phyloP scores from a whole-genome alignment of 2,113 vertebrate species.

The Dermatemys mawii region DNA sequence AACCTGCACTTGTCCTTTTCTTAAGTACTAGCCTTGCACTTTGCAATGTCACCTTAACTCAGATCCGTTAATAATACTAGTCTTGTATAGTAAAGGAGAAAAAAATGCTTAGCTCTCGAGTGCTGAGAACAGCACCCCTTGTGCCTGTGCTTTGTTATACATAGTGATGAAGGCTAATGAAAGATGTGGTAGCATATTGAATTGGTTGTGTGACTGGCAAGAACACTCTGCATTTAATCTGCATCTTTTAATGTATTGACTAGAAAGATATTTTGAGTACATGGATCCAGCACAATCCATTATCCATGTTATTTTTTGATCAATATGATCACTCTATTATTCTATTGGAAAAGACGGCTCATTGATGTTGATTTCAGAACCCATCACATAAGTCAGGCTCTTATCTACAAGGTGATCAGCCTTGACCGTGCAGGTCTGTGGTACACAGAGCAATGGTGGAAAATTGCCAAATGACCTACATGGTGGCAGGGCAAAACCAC shows the following conservation, averaged over 20 bases:
- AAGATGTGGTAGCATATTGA: not conserved
- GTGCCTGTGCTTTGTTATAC: not conserved
- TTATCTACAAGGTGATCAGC: not conserved
- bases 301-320: not conserved
- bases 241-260: not conserved
- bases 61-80: not conserved
- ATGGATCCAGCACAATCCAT: not conserved
- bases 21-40: not conserved
- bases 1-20: not conserved
- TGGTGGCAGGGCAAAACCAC: not conserved
- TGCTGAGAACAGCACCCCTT: not conserved
- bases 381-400: not conserved
- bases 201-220: not conserved
- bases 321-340: not conserved
- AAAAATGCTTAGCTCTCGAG: not conserved
- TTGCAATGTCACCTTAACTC: not conserved
- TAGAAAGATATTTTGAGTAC: not conserved
- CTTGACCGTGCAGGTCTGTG: not conserved
- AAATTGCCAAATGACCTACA: not conserved
- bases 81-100: not conserved
- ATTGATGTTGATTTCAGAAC: not conserved
- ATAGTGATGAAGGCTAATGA: not conserved
- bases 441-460: not conserved
- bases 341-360: not conserved
- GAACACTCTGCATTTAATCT: not conserved